These are phyloP conservation scores for Heteractis magnifica DNA, from an alignment of 92 coral and sea anemone genomes.

Conservation along the genomic window DNA sequence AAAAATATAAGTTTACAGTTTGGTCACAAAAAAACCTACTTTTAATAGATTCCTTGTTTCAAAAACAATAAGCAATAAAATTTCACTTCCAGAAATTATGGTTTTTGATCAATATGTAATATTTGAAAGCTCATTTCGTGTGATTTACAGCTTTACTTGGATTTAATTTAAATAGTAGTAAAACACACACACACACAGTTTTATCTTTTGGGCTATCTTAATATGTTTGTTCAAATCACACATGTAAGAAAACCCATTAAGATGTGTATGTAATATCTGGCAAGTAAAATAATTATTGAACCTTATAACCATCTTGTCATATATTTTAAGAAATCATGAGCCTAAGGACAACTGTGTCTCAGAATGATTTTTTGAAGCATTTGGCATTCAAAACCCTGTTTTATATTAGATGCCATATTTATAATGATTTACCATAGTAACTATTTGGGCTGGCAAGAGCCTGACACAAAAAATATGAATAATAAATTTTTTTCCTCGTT, in stretches of 20 bases:
- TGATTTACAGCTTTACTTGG: background rate
- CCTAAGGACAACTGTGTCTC: background rate
- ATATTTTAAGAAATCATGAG: background rate
- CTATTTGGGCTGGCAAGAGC: background rate
- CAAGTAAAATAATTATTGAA: slow-evolving; percentile 8
- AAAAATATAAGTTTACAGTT: background rate
- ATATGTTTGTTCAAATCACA: slow-evolving; percentile 5
- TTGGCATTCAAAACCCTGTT: background rate
- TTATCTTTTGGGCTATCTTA: background rate
- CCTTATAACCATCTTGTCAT: background rate
- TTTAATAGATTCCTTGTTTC: background rate
- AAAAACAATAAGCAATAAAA: background rate
- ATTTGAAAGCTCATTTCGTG: background rate
- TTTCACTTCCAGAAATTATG: slow-evolving; percentile 1
- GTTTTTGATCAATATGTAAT: background rate
- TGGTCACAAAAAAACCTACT: background rate
- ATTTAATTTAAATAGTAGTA: background rate
- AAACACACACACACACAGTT: background rate
- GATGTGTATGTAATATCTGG: background rate
- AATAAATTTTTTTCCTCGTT: no score
- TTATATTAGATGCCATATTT: background rate
- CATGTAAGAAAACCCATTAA: slow-evolving; percentile 12
- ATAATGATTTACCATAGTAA: no score
- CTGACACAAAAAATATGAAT: no score
- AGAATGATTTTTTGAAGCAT: background rate